Evolutionary conservation across 2,113 vertebrate species (phyloP), one percentile per base, ranked within the genome.

Genomic region (Psettodes erumei): DNA sequence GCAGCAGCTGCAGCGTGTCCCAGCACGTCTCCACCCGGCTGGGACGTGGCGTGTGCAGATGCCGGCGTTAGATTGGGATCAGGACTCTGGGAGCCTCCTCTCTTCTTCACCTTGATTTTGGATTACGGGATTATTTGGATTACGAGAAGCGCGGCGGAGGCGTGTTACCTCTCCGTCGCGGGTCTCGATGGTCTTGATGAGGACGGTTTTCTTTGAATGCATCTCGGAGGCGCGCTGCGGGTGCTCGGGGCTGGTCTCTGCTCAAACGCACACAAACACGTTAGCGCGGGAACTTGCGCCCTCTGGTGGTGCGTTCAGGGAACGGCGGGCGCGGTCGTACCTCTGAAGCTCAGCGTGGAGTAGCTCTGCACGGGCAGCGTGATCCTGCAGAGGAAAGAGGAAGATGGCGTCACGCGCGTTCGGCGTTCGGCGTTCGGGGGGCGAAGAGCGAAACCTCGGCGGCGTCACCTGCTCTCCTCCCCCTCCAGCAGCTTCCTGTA

Each of bases 401-500:
- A 23, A 53, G 12, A 27, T 30, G 18, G 3, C 37, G 0, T 79
- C 83, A 98, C 97, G n/a, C n/a, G n/a, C n/a, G n/a, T n/a, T n/a
- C n/a, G n/a, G n/a, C n/a, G n/a, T n/a, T n/a, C n/a, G n/a, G n/a
- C n/a, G n/a, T n/a, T n/a, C n/a, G n/a, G n/a, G n/a, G n/a, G n/a
- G n/a, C n/a, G n/a, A n/a, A n/a, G n/a, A n/a, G n/a, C n/a, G n/a
- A n/a, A n/a, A n/a, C n/a, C n/a, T n/a, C n/a, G n/a, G n/a, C 37
- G 18, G 3, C 37, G 0, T 79, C 83, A 98, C 97, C 97, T 94
- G 95, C 93, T 98, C 91, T 99, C 97, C 90, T 99, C 97, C 51
- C 97, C 97, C 86, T 99, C 97, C 92, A 99, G 94, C 85, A 99
- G 94, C 89, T 98, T 98, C 86, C 97, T 95, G 93, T 98, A 98